Evolutionary conservation across 2,797 vertebrate species (phyloP), one percentile per base, ranked within the genome.

Genomic region (Eulemur mongoz): DNA sequence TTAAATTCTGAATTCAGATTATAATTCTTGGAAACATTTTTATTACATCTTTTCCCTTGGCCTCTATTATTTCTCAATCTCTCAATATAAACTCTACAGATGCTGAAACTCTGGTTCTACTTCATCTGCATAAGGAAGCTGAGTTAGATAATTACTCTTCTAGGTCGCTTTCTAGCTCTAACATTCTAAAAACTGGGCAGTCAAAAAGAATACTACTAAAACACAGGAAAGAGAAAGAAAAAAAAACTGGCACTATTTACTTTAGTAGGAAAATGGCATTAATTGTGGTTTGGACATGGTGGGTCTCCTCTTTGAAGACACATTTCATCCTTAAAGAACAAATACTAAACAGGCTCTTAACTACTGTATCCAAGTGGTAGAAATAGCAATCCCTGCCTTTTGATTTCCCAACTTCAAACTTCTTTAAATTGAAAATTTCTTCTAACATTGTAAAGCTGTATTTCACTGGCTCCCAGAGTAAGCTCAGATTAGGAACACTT

Each of bases 321-420:
- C 18, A 86, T 10, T 79, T 43, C 63, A 85, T 67, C n/a, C 54
- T 96, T 57, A 78, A 59, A 89, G 45, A 72, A 85, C 40, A 96
- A 91, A 91, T 25, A 72, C 72, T 40, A 40, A 86, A 91, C 38
- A 69, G 30, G 69, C n/a, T 92, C 59, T 92, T 92, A 81, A 91
- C 61, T 78, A 94, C 70, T 87, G 67, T 2, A 79, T 43, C 65
- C 54, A 92, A 35, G 40, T 63, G 48, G 48, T 4, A 89, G 59
- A 89, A 90, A 91, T 0, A 92, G 23, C 57, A 79, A 52, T n/a
- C 20, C n/a, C n/a, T 61, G 52, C 30, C 25, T 35, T 69, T 45
- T 76, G 91, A 87, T 48, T 94, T 82, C 63, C 63, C 73, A 91
- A 81, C 57, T 87, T 97, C 27, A 43, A 95, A 89, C 45, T 94